These are phyloP conservation scores for Aphelocoma californica DNA, from an alignment of 2,797 vertebrate genomes.

Conservation along the genomic window DNA sequence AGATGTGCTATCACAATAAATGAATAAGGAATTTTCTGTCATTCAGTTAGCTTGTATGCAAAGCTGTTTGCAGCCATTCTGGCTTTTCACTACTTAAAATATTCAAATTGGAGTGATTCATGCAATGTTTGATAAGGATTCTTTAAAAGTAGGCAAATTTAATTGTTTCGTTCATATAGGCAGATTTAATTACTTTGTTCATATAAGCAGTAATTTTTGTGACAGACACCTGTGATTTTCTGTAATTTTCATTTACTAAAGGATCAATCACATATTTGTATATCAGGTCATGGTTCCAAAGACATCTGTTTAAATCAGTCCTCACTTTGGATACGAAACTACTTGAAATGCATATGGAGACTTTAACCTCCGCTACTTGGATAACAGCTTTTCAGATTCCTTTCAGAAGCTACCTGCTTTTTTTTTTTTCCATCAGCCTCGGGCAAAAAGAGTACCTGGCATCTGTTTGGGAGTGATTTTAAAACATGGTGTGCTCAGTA, in stretches of 20 bases:
- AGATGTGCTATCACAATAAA: not conserved
- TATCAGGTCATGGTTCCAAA: slow-evolving; percentile 22
- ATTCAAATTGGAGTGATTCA: slow-evolving; percentile 8
- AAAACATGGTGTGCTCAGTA: not conserved
- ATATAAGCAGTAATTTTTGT: slow-evolving; percentile 34
- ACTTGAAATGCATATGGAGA: slow-evolving; percentile 1
- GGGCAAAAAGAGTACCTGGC: not conserved
- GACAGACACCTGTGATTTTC: slow-evolving; percentile 50
- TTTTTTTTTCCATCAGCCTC: not conserved
- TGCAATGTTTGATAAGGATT: not conserved
- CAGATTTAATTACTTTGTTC: slow-evolving; percentile 40
- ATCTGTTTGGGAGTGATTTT: slow-evolving; percentile 3
- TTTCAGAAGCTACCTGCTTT: slow-evolving; percentile 9
- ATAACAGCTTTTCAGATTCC: slow-evolving; percentile 27
- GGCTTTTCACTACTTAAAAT: not conserved
- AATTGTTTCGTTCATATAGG: slow-evolving; percentile 20
- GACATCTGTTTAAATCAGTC: not conserved
- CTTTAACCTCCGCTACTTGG: not conserved
- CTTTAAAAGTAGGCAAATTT: slow-evolving; percentile 11
- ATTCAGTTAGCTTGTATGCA: not conserved
- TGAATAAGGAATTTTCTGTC: not conserved
- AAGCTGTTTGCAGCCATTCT: not conserved
- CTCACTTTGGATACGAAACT: not conserved
- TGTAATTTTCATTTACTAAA: slow-evolving; percentile 11
- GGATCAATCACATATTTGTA: not conserved